These are phyloP conservation scores for Helicoverpa assulta DNA, from an alignment of 2,888 invertebrate species.

Conservation along the genomic window DNA sequence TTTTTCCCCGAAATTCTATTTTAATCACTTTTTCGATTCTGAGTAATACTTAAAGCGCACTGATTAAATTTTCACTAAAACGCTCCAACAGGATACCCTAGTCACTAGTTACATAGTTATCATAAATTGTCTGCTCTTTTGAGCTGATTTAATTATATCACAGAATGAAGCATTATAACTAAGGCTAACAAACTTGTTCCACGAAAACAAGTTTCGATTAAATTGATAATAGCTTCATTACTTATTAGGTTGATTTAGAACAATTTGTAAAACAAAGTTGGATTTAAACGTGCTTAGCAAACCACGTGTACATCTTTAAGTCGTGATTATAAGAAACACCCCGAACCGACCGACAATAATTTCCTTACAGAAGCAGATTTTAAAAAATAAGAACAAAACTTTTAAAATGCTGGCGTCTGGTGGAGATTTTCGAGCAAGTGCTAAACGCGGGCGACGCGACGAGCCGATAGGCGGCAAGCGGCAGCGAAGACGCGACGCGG, in stretches of 20 bases:
- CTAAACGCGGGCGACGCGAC: slow-evolving; percentile 27
- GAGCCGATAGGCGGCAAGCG: slow-evolving; percentile 28
- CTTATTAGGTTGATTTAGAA: not conserved
- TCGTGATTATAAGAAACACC: slow-evolving; percentile 1
- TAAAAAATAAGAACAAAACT: slow-evolving; percentile 37
- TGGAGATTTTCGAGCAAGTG: slow-evolving; percentile 51
- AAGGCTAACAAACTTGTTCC: not conserved
- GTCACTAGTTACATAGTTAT: slow-evolving; percentile 21
- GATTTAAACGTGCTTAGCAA: not conserved
- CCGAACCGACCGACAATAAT: slow-evolving; percentile 13
- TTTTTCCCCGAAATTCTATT: slow-evolving; percentile 15
- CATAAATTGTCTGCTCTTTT: slow-evolving; percentile 39
- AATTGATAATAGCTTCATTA: not conserved
- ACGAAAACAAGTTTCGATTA: not conserved
- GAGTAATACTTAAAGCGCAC: slow-evolving; percentile 25
- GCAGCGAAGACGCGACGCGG: slow-evolving; percentile 6
- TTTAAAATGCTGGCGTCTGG: slow-evolving; percentile 30
- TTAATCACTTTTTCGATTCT: slow-evolving; percentile 19
- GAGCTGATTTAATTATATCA: slow-evolving; percentile 23
- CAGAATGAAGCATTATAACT: slow-evolving; percentile 25
- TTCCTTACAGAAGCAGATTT: slow-evolving; percentile 29
- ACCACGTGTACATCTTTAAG: slow-evolving; percentile 15
- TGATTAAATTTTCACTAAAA: slow-evolving; percentile 42
- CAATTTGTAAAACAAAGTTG: not conserved
- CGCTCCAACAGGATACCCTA: slow-evolving; percentile 5